These are phyloP conservation scores for Autographa gamma DNA, from an alignment of 2,888 invertebrate species.

Conservation along the genomic window DNA sequence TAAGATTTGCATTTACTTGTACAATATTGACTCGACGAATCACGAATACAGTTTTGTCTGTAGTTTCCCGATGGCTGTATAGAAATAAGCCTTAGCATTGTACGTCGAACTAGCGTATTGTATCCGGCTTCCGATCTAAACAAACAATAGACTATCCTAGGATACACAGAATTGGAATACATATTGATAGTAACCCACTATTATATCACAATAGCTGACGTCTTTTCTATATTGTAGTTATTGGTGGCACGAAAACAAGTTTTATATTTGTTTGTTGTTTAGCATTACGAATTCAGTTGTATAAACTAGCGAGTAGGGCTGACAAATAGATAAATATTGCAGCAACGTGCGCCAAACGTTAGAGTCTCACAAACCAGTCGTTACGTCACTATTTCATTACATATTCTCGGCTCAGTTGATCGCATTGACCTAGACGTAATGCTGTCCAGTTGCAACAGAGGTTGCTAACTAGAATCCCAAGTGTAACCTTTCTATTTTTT, in stretches of 20 bases:
- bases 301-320: neutral
- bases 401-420: constrained; percentile 35
- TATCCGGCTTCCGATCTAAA: constrained; percentile 1
- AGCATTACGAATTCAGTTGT: neutral
- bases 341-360: constrained; percentile 9
- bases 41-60: neutral
- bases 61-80: neutral
- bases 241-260: neutral
- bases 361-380: constrained; percentile 17
- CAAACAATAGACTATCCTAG: neutral
- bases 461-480: constrained; percentile 22
- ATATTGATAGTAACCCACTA: neutral
- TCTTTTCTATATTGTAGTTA: neutral
- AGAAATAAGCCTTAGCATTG: neutral
- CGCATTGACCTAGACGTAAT: constrained; percentile 54
- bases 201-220: constrained; percentile 1
- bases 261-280: neutral
- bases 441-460: constrained; percentile 29
- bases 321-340: constrained; percentile 8
- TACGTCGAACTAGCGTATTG: neutral
- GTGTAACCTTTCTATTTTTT: constrained; percentile 35
- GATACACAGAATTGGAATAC: neutral
- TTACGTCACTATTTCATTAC: constrained; percentile 42
- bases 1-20: neutral
- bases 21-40: neutral